Conservation (phyloP, 2,888 invertebrate genomes). For the Andrena bucephala region DNA sequence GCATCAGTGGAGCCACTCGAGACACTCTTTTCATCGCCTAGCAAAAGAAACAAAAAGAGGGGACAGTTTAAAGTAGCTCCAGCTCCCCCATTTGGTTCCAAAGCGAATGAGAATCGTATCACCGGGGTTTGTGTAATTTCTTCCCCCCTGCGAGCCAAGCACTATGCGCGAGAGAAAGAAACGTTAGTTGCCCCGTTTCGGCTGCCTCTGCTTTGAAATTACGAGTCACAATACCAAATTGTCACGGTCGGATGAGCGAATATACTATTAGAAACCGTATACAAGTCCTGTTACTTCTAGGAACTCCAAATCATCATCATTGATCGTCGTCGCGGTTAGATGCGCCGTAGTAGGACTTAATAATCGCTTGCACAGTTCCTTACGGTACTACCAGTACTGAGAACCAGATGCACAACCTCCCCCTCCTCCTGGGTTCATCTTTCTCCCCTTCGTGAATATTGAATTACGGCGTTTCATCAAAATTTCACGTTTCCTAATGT, state of each 20-base stretch:
- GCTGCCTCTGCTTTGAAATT: slow-evolving; percentile 37
- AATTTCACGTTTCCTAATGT: slow-evolving; percentile 44
- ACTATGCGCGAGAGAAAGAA: slow-evolving; percentile 24
- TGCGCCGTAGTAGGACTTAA: slow-evolving; percentile 11
- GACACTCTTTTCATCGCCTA: neutral
- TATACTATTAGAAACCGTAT: slow-evolving; percentile 37
- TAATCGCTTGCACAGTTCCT: slow-evolving; percentile 20
- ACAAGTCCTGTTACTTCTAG: slow-evolving; percentile 44
- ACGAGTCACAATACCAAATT: slow-evolving; percentile 27
- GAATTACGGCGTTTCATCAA: slow-evolving; percentile 50
- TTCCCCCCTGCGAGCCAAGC: slow-evolving; percentile 3
- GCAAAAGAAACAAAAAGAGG: neutral
- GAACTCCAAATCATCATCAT: slow-evolving; percentile 16
- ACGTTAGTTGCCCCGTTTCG: slow-evolving; percentile 25
- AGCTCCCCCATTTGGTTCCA: neutral
- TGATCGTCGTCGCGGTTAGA: slow-evolving; percentile 11
- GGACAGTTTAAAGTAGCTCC: slow-evolving; percentile 1
- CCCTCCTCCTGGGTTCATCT: slow-evolving; percentile 26
- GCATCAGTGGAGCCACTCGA: neutral
- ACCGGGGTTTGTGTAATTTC: neutral
- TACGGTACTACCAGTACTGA: slow-evolving; percentile 24
- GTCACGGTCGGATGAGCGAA: slow-evolving; percentile 29
- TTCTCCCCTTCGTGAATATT: slow-evolving; percentile 48
- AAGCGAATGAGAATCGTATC: neutral
- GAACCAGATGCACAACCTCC: slow-evolving; percentile 44